Base-by-base conservation (phyloP, 1,140 invertebrate species). In the Leptoteleia sp. region DNA sequence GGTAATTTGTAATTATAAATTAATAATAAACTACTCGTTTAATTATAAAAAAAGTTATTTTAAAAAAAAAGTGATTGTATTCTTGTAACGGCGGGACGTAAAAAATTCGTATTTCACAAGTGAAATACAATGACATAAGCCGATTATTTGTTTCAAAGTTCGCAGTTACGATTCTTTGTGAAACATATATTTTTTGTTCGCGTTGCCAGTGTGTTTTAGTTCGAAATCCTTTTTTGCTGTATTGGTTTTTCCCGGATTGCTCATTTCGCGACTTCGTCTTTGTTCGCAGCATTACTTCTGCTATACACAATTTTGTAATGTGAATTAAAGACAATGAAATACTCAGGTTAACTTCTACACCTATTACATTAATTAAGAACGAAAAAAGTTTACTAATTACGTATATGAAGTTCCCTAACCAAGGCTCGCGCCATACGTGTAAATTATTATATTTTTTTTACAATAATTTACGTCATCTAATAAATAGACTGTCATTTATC, bases 251-350 rank as follows among this genome's bases (percentile, higher is more conserved):
- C 27, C 4, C 11, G 27, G 48, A 52, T 37, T 52, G 15, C 35
- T 52, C 47, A 50, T 52, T 52, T 37, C 17, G 37, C 48, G 29
- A 52, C 48, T 52, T 52, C 33, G 43, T 47, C 27, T 48, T 48
- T 13, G 15, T 33, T 5, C 1, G 15, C 31, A 48, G 12, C 13
- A 48, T 48, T 31, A 48, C 17, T 33, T 48, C 27, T 31, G 6
- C 9, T 7, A 42, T 16, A 16, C 7, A 8, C 4, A 38, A 38
- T 16, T 38, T 38, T n/a, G n/a, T n/a, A n/a, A n/a, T n/a, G n/a
- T n/a, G n/a, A n/a, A n/a, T n/a, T n/a, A n/a, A n/a, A n/a, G n/a
- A n/a, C n/a, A n/a, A n/a, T n/a, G n/a, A n/a, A n/a, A n/a, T n/a
- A n/a, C n/a, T n/a, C n/a, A n/a, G n/a, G n/a, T n/a, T n/a, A n/a